Evolutionary conservation across 2,888 invertebrate genomes (phyloP).

Genomic region (Xestia c-nigrum): DNA sequence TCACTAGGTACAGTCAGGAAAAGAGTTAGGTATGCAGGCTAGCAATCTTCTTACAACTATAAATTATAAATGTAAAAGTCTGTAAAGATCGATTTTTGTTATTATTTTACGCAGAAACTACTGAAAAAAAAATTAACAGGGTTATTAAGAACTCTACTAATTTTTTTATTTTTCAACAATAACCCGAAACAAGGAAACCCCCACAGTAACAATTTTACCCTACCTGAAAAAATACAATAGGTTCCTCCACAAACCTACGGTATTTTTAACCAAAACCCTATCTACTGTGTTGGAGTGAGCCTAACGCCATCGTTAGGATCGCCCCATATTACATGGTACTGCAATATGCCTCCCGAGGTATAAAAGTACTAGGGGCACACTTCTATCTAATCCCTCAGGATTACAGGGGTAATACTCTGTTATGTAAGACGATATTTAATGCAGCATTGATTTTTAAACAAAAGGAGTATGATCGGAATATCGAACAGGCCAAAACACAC

Average conservation of each 20-base stretch:
- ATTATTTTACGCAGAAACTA: too few species aligned
- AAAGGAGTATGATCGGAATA: constrained; percentile 24
- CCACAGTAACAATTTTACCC: too few species aligned
- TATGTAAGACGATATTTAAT: neutral
- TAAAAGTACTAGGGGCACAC: neutral
- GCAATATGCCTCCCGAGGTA: neutral
- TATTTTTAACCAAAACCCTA: neutral
- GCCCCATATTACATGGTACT: neutral
- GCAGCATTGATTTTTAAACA: neutral
- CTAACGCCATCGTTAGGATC: neutral
- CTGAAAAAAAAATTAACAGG: too few species aligned
- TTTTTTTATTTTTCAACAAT: too few species aligned
- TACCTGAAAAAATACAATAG: neutral
- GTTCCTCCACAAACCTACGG: neutral
- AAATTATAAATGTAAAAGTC: too few species aligned
- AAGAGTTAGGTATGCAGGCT: too few species aligned
- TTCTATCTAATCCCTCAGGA: neutral
- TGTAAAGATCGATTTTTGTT: too few species aligned
- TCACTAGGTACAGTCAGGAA: too few species aligned
- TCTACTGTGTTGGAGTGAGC: too few species aligned
- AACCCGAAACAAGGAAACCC: neutral
- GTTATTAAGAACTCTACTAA: too few species aligned
- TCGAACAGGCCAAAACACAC: neutral
- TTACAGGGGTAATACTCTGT: neutral
- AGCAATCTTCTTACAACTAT: too few species aligned